Evolutionary conservation across 2,888 invertebrate genomes (phyloP).

Genomic region (Apeira syringaria): DNA sequence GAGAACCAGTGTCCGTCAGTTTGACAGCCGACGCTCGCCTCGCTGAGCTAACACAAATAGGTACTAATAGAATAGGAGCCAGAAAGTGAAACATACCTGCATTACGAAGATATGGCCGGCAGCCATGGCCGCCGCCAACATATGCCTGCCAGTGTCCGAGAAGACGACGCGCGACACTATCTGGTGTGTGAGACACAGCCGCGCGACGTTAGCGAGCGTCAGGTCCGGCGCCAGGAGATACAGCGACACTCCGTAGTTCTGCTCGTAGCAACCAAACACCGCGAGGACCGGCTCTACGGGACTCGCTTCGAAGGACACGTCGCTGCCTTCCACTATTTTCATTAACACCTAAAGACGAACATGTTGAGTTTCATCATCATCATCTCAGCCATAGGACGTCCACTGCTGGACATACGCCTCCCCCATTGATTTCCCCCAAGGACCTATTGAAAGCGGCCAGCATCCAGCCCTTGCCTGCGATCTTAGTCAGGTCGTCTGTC

Average conservation of each 20-base stretch:
- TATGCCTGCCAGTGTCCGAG: constrained; percentile 56
- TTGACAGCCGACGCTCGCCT: no score
- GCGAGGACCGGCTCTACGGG: constrained; percentile 62
- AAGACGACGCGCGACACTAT: constrained; percentile 63
- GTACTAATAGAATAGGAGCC: no score
- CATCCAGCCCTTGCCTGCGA: no score
- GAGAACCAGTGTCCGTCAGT: no score
- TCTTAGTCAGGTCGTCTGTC: no score
- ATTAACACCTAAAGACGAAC: constrained; percentile 45
- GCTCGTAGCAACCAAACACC: constrained; percentile 52
- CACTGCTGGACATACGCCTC: no score
- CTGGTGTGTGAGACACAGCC: constrained; percentile 68
- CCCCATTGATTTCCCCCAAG: no score
- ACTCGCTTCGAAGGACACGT: constrained; percentile 60
- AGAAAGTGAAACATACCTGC: constrained; percentile 56
- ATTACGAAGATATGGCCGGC: constrained; percentile 73
- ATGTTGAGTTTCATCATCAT: no score
- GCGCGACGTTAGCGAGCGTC: constrained; percentile 33
- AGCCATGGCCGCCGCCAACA: constrained; percentile 67
- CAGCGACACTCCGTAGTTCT: constrained; percentile 61
- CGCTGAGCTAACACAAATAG: no score
- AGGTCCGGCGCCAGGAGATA: constrained; percentile 31
- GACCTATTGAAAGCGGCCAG: no score
- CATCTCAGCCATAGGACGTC: no score
- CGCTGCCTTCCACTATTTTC: constrained; percentile 50